Base-by-base conservation (phyloP, 2,113 vertebrate species). In the Willisornis vidua region DNA sequence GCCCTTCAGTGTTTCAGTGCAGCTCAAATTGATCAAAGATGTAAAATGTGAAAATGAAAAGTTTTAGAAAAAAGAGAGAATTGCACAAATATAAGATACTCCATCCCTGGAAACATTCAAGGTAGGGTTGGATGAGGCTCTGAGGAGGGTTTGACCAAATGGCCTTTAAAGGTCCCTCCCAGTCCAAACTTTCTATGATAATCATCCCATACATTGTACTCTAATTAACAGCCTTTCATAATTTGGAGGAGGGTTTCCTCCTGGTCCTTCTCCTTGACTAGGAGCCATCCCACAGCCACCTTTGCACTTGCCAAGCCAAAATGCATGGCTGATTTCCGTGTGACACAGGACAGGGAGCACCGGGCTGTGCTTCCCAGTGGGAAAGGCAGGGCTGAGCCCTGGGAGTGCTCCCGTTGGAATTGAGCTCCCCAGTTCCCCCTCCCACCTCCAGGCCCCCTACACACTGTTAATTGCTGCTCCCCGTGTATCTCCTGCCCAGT, bases 341-440 rank as follows among this genome's bases (percentile, higher is more conserved):
- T 26, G 16, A 39, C 7, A 5, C 5, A 8, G 58, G 9, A 14
- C 9, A 41, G 35, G 0, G 48, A 45, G 39, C 58, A 25, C n/a
- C 24, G 14, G 57, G 20, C 57, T 33, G n/a, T 16, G 22, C 33
- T 37, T 59, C 58, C 58, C 16, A 14, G 9, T 76, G 31, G 2
- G 7, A 6, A 37, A 73, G 19, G 33, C 65, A 57, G 19, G 0
- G 0, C 55, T 2, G 46, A 78, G 19, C 5, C 35, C 52, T 1
- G 0, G 0, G 19, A 43, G 10, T 2, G 24, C 25, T 26, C 29
- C 26, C 17, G 18, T 5, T 2, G 2, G 8, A 20, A 24, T 0
- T 35, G 19, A 39, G 26, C 8, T 8, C 6, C 6, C 7, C 29
- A 14, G 7, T 5, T 10, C 22, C 33, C 57, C 33, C 19, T 87